Conservation (phyloP, 2,888 invertebrate species). For the Lasioglossum morio region DNA sequence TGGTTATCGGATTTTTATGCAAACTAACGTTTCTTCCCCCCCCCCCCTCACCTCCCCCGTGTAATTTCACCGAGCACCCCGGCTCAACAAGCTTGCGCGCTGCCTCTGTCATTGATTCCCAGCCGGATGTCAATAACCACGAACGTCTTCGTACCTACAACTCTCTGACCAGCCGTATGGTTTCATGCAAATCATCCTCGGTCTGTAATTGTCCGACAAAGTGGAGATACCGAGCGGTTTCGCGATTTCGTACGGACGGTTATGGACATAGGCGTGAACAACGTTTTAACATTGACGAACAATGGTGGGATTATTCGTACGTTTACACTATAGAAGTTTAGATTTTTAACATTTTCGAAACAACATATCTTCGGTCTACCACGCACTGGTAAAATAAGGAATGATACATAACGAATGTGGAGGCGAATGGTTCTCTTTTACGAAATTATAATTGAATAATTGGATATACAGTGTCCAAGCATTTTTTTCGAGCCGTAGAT, state of each 20-base stretch:
- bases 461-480: background rate
- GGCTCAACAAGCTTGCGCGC: background rate
- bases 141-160: background rate
- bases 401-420: background rate
- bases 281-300: background rate
- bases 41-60: fast-evolving
- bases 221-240: background rate
- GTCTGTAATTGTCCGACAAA: background rate
- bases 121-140: background rate
- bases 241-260: background rate
- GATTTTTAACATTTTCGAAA: no score
- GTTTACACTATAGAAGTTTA: background rate
- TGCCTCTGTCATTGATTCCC: background rate
- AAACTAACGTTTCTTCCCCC: background rate
- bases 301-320: background rate
- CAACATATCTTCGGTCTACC: no score
- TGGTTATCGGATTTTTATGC: conserved; percentile 5
- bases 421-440: background rate
- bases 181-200: background rate
- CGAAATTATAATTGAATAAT: background rate
- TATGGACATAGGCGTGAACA: background rate
- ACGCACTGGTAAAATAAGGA: background rate
- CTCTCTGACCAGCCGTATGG: background rate
- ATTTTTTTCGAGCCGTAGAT: background rate
- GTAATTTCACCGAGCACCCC: background rate